Evolutionary conservation across 2,113 vertebrate species (phyloP).

Genomic region (Oceanodroma tethys): DNA sequence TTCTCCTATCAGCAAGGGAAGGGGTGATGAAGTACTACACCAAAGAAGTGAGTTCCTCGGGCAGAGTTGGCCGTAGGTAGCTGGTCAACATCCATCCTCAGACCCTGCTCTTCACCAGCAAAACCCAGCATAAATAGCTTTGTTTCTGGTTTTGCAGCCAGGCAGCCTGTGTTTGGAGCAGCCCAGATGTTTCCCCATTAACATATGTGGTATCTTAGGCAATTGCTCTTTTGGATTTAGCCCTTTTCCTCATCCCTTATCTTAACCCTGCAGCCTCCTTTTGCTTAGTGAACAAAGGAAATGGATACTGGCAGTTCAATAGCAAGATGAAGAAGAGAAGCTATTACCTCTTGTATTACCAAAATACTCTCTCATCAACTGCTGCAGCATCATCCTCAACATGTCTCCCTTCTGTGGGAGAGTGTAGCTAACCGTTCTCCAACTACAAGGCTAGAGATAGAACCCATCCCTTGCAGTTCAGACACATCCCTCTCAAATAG

Average conservation of each 20-base stretch:
- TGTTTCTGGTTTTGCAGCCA: background rate
- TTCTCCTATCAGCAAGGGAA: constrained; percentile 85
- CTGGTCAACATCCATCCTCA: background rate
- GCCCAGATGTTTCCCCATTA: background rate
- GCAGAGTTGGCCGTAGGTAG: background rate
- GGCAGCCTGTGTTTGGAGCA: background rate
- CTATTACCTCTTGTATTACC: background rate
- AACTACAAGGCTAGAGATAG: background rate
- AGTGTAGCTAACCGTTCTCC: background rate
- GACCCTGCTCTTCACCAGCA: background rate
- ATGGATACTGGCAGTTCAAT: background rate
- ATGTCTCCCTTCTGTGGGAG: background rate
- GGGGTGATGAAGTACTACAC: constrained; percentile 90
- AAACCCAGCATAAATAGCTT: background rate
- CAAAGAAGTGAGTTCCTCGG: constrained; percentile 83
- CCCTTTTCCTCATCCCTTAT: background rate
- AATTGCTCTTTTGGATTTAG: background rate
- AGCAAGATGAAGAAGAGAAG: background rate
- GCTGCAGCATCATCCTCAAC: background rate
- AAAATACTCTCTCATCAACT: background rate
- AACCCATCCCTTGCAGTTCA: background rate
- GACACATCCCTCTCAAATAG: background rate
- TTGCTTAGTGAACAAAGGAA: background rate
- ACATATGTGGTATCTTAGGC: background rate
- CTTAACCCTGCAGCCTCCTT: background rate